phyloP scores from a whole-genome alignment of 2,797 vertebrate species.

The Aratinga solstitialis region DNA sequence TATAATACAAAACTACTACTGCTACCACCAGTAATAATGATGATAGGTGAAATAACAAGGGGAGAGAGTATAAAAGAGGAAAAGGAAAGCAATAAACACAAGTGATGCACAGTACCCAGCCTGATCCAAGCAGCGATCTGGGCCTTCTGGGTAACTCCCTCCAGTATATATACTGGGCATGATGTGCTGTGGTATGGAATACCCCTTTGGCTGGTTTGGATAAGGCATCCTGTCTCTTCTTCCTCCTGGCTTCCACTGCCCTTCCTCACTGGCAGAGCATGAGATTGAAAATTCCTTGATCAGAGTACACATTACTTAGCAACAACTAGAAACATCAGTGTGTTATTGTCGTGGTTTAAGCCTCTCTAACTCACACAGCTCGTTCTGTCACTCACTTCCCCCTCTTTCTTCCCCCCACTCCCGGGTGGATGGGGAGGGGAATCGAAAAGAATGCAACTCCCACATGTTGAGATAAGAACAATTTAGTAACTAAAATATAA shows the following conservation, averaged over 20 bases:
- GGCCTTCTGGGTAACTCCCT: not conserved
- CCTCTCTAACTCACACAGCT: no score
- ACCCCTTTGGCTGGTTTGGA: not conserved
- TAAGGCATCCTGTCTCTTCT: no score
- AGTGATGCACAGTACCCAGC: not conserved
- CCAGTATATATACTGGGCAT: not conserved
- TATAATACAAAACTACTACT: not conserved
- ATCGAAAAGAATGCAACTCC: no score
- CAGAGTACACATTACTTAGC: not conserved
- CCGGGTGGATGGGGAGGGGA: no score
- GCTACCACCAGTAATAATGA: not conserved
- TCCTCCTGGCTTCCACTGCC: not conserved
- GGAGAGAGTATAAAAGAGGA: not conserved
- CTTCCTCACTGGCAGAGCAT: not conserved
- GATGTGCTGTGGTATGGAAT: not conserved
- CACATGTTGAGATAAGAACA: no score
- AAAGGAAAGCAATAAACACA: not conserved
- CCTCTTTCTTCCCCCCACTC: no score
- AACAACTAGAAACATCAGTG: not conserved
- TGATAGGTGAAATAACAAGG: not conserved
- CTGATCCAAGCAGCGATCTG: not conserved
- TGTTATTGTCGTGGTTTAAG: not conserved
- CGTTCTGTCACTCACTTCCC: no score
- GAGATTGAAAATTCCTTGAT: not conserved
- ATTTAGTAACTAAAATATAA: no score